These are phyloP conservation scores for Syritta pipiens DNA, from an alignment of 2,888 invertebrate genomes.

Conservation along the genomic window DNA sequence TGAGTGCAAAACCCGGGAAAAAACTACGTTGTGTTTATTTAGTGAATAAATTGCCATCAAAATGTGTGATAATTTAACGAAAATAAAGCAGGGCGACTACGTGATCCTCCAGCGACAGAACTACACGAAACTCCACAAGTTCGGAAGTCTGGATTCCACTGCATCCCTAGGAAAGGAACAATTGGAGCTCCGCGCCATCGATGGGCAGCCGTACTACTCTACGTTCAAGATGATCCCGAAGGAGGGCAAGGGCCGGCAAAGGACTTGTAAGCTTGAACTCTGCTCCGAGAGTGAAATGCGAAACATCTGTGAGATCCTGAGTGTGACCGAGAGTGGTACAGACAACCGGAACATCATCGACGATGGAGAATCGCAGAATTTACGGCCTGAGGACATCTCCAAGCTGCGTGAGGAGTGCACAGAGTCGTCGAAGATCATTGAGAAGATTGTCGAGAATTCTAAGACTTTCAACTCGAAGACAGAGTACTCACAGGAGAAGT, in stretches of 20 bases:
- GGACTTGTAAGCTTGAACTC: constrained; percentile 81
- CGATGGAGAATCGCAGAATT: constrained; percentile 86
- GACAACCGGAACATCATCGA: constrained; percentile 93
- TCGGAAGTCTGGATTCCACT: constrained; percentile 83
- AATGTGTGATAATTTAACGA: constrained; percentile 65
- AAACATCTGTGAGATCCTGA: constrained; percentile 83
- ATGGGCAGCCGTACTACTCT: constrained; percentile 86
- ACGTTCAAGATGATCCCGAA: constrained; percentile 87
- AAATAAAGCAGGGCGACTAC: constrained; percentile 85
- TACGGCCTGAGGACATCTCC: constrained; percentile 91
- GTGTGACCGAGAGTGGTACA: constrained; percentile 84
- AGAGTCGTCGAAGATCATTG: constrained; percentile 91
- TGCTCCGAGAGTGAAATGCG: constrained; percentile 80
- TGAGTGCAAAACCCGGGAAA: neutral
- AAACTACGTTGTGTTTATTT: too few species aligned
- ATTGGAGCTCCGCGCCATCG: constrained; percentile 84
- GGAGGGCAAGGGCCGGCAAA: constrained; percentile 80
- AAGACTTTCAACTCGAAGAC: constrained; percentile 94
- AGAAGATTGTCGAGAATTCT: constrained; percentile 93
- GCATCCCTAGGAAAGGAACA: constrained; percentile 86
- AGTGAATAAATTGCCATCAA: too few species aligned
- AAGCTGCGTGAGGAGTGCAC: constrained; percentile 86
- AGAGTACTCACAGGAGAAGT: constrained; percentile 95
- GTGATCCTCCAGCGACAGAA: constrained; percentile 88
- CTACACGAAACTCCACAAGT: constrained; percentile 88